Percentiles rank a stretch among this genome's conserved stretches.
Conservation (phyloP, 64 coral and sea anemone genomes). For the Montipora cactus region DNA sequence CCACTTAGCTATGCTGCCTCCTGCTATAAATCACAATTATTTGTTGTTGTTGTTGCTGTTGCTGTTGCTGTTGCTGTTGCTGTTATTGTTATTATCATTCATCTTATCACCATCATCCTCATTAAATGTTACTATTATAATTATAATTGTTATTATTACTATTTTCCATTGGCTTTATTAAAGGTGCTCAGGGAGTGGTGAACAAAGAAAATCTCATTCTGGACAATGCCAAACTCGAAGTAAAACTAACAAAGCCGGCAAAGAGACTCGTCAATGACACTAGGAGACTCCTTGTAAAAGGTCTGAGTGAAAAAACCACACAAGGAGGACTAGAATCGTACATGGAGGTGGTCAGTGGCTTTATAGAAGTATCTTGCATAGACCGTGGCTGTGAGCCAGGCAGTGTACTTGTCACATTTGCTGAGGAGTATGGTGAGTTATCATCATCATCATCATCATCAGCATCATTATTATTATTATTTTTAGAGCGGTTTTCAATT, state of each 20-base stretch:
- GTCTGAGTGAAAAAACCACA: constrained; percentile 12
- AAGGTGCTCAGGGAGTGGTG: not conserved
- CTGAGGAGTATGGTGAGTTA: not conserved
- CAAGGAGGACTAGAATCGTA: constrained; percentile 15
- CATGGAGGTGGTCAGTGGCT: constrained; percentile 49
- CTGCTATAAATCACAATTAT: too few species aligned
- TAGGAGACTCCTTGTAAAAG: constrained; percentile 7
- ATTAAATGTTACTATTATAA: too few species aligned
- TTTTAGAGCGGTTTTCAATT: too few species aligned
- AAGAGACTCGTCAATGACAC: not conserved
- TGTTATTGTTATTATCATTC: too few species aligned
- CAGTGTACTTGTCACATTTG: constrained; percentile 14
- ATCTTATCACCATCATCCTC: too few species aligned
- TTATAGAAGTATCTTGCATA: not conserved
- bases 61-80: too few species aligned
- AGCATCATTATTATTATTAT: too few species aligned
- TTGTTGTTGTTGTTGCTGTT: too few species aligned
- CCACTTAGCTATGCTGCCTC: too few species aligned
- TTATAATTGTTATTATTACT: too few species aligned
- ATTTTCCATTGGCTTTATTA: not conserved
- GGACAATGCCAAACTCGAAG: not conserved
- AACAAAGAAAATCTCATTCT: constrained; percentile 2
- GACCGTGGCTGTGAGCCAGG: not conserved
- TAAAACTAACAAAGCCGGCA: not conserved
- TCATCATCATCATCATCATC: not conserved